A percentile compares a stretch with the other conserved stretches of the same genome.
phyloP scores from a whole-genome alignment of 2,113 vertebrate species.

The Naja naja region DNA sequence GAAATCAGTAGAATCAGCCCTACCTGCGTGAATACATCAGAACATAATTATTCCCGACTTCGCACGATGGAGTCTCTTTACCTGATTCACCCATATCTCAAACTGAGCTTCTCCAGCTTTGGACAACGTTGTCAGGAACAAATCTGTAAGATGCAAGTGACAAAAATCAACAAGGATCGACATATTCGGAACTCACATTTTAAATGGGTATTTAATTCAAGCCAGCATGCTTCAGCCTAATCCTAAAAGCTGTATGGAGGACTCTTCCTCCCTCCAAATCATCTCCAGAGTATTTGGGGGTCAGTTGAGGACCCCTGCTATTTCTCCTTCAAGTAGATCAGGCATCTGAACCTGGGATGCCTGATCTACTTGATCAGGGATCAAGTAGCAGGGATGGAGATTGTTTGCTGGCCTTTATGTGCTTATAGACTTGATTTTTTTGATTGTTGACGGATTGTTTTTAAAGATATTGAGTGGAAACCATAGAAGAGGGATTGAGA shows the following conservation, averaged over 20 bases:
- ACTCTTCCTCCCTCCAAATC: background rate
- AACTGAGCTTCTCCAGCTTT: slow-evolving; percentile 57
- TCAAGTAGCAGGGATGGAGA: background rate
- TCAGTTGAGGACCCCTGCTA: background rate
- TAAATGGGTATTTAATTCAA: background rate
- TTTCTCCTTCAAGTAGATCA: no score
- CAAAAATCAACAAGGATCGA: slow-evolving; percentile 1
- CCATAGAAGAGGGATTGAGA: background rate
- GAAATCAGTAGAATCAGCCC: slow-evolving; percentile 20
- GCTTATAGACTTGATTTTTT: background rate
- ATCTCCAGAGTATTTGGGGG: background rate
- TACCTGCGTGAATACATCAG: background rate
- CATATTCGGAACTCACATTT: background rate
- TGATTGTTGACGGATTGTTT: background rate
- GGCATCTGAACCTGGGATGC: background rate
- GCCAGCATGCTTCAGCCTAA: background rate
- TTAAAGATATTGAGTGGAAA: background rate
- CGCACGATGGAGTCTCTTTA: slow-evolving; percentile 58
- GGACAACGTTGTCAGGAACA: slow-evolving; percentile 77
- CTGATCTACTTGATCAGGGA: no score
- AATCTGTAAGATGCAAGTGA: slow-evolving; percentile 68
- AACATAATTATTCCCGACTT: slow-evolving; percentile 28
- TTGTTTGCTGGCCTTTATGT: background rate
- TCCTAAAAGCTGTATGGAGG: background rate
- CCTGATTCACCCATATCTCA: slow-evolving; percentile 82